Evolutionary conservation across 2,113 vertebrate genomes (phyloP).

Genomic region (Oceanodroma tethys): DNA sequence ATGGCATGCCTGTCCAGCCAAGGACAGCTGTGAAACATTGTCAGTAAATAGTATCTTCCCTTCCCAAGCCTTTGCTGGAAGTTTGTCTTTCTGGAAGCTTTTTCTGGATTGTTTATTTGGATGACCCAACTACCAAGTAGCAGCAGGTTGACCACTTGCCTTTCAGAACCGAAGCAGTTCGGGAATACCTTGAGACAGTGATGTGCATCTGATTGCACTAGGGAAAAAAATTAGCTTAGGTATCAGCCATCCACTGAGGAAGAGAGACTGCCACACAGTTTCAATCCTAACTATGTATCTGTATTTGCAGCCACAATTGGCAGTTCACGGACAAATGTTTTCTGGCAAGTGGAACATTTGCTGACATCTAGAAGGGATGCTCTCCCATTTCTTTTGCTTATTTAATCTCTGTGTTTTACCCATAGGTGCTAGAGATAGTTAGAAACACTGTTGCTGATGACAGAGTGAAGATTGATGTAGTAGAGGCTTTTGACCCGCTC

Average conservation of each 20-base stretch:
- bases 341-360: background rate
- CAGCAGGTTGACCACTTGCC: background rate
- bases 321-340: background rate
- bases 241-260: background rate
- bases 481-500: constrained; percentile 81
- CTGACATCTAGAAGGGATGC: background rate
- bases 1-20: background rate
- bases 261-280: background rate
- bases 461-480: constrained; percentile 82
- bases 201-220: background rate
- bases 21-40: background rate
- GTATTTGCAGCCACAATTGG: background rate
- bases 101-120: background rate
- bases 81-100: background rate
- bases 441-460: constrained; percentile 79
- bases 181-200: background rate
- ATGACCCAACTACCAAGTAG: background rate
- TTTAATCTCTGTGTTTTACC: background rate
- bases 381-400: background rate
- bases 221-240: background rate
- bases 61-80: background rate
- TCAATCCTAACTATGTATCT: background rate
- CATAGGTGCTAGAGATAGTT: constrained; percentile 81
- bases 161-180: background rate
- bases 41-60: background rate